phyloP scores from a whole-genome alignment of 2,888 invertebrate species.

The Agrotis exclamationis region DNA sequence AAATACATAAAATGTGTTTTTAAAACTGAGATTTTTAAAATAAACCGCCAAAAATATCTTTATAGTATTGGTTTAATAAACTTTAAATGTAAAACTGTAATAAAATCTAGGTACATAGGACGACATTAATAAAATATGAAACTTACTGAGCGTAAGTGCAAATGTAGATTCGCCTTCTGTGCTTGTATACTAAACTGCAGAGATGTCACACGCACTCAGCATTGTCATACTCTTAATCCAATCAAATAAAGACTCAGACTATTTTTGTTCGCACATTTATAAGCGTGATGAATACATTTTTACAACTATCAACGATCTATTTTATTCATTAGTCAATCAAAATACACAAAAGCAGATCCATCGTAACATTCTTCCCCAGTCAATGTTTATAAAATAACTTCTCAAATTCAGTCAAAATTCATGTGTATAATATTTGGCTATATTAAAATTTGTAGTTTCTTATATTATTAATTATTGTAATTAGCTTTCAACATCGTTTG shows the following conservation, averaged over 20 bases:
- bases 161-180: slow-evolving; percentile 29
- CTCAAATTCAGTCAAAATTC: slow-evolving; percentile 32
- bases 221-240: not conserved
- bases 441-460: slow-evolving; percentile 29
- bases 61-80: slow-evolving; percentile 16
- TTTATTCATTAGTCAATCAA: slow-evolving; percentile 9
- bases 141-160: slow-evolving; percentile 32
- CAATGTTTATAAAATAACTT: slow-evolving; percentile 14
- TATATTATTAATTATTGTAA: slow-evolving; percentile 34
- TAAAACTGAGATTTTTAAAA: slow-evolving; percentile 44
- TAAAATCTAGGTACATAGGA: slow-evolving; percentile 37
- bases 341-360: slow-evolving; percentile 32
- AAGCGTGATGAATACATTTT: slow-evolving; percentile 15
- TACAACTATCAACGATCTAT: not conserved
- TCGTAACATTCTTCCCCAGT: slow-evolving; percentile 16
- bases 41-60: slow-evolving; percentile 23
- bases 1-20: slow-evolving; percentile 1
- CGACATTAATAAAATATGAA: slow-evolving; percentile 22
- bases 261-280: slow-evolving; percentile 27
- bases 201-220: slow-evolving; percentile 48
- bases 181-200: slow-evolving; percentile 13
- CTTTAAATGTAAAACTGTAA: slow-evolving; percentile 17
- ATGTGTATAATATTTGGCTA: slow-evolving; percentile 22
- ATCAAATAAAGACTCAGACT: slow-evolving; percentile 1
- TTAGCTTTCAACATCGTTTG: slow-evolving; percentile 1